These are phyloP conservation scores for Drosophila nigricruria DNA, from an alignment of 2,888 invertebrate genomes.

Conservation along the genomic window DNA sequence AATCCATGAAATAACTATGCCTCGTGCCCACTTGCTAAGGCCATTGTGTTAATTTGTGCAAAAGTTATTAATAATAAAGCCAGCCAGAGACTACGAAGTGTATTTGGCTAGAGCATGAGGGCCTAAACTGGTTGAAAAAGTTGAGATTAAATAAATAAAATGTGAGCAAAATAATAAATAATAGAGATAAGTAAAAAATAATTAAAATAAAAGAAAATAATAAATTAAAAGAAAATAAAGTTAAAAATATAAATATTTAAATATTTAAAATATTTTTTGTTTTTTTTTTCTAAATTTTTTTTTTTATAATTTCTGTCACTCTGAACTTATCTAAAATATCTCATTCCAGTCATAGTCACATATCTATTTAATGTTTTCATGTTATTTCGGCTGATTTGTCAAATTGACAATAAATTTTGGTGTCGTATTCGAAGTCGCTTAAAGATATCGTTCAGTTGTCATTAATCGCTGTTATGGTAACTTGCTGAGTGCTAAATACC, in stretches of 20 bases:
- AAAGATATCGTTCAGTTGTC: background rate
- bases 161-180: background rate
- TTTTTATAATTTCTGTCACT: background rate
- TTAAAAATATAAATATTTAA: no score
- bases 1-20: conserved; percentile 22
- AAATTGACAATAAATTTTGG: background rate
- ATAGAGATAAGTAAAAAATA: background rate
- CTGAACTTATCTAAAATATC: background rate
- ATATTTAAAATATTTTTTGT: no score
- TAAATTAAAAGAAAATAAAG: no score
- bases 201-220: background rate
- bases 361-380: background rate
- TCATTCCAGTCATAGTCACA: background rate
- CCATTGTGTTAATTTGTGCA: conserved; percentile 66
- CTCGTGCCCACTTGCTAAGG: conserved; percentile 47
- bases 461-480: background rate
- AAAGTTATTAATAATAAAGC: conserved; percentile 34
- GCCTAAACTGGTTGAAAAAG: background rate
- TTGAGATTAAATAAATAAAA: background rate
- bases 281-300: no score
- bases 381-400: conserved; percentile 4
- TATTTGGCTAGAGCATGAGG: background rate
- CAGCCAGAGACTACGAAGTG: background rate
- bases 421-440: background rate
- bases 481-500: conserved; percentile 1